These are phyloP conservation scores for Gila robusta DNA, from an alignment of 2,797 vertebrate genomes.

Conservation along the genomic window DNA sequence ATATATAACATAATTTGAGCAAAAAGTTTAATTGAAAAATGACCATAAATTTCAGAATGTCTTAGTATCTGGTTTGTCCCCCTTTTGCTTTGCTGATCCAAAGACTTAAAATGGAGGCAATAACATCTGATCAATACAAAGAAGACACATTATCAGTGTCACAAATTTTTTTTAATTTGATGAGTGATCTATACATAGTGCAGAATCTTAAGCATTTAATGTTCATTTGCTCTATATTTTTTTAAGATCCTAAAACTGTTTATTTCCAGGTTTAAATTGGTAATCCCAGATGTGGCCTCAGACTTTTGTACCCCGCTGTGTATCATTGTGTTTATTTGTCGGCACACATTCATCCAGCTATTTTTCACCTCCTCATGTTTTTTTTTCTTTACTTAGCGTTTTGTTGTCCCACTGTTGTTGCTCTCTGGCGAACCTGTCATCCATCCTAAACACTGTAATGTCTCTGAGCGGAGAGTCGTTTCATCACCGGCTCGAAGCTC, in stretches of 20 bases:
- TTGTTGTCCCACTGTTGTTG: conserved; percentile 50
- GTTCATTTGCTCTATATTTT: neutral
- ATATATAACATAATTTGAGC: neutral
- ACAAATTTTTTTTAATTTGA: neutral
- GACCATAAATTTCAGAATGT: too few relatives aligned
- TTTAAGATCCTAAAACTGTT: neutral
- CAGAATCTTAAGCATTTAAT: neutral
- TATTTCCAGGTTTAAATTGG: conserved; percentile 11
- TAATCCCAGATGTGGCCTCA: neutral
- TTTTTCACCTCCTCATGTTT: conserved; percentile 23
- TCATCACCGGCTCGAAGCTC: conserved; percentile 68
- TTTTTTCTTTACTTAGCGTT: conserved; percentile 38
- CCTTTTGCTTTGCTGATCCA: neutral
- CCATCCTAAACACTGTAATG: conserved; percentile 43
- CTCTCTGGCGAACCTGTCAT: conserved; percentile 44
- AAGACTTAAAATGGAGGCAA: neutral
- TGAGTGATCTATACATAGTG: neutral
- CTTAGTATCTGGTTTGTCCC: neutral
- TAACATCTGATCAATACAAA: too few relatives aligned
- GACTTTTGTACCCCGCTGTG: neutral
- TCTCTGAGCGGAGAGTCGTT: conserved; percentile 42
- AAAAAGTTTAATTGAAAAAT: neutral
- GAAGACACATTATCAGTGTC: neutral
- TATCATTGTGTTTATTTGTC: conserved; percentile 8
- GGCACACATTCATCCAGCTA: conserved; percentile 21